These are phyloP conservation scores for Psettodes erumei DNA, from an alignment of 2,113 vertebrate genomes.

Conservation along the genomic window DNA sequence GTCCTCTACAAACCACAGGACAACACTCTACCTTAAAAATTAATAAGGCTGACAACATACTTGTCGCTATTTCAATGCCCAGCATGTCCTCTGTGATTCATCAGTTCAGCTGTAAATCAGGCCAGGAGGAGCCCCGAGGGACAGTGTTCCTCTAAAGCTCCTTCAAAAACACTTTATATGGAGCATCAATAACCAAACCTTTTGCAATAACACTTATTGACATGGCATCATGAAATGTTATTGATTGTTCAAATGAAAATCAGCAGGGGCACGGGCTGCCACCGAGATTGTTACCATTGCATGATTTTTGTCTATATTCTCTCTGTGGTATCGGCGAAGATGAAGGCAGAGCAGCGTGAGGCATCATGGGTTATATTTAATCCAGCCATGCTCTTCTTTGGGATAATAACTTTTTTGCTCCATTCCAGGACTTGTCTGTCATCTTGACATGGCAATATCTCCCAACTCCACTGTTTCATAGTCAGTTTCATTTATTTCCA, in stretches of 20 bases:
- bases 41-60: slow-evolving; percentile 76
- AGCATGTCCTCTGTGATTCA: slow-evolving; percentile 76
- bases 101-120: slow-evolving; percentile 78
- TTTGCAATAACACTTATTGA: slow-evolving; percentile 75
- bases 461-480: slow-evolving; percentile 93
- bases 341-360: slow-evolving; percentile 90
- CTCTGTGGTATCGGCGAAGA: slow-evolving; percentile 86
- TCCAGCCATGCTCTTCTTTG: slow-evolving; percentile 91
- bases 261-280: slow-evolving; percentile 29
- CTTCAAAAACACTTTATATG: slow-evolving; percentile 70
- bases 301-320: slow-evolving; percentile 49
- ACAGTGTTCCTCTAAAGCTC: slow-evolving; percentile 69
- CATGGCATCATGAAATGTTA: slow-evolving; percentile 55
- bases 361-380: slow-evolving; percentile 95
- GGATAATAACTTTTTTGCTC: slow-evolving; percentile 99
- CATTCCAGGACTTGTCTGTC: slow-evolving; percentile 99
- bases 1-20: slow-evolving; percentile 67
- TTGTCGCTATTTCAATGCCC: slow-evolving; percentile 75
- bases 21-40: slow-evolving; percentile 76
- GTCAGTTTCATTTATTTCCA: slow-evolving; percentile 99
- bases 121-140: slow-evolving; percentile 70
- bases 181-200: slow-evolving; percentile 75
- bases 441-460: slow-evolving; percentile 98
- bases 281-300: slow-evolving; percentile 29
- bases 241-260: slow-evolving; percentile 63